These are phyloP conservation scores for Mamestra configurata DNA, from an alignment of 1,140 invertebrate genomes.

Conservation along the genomic window DNA sequence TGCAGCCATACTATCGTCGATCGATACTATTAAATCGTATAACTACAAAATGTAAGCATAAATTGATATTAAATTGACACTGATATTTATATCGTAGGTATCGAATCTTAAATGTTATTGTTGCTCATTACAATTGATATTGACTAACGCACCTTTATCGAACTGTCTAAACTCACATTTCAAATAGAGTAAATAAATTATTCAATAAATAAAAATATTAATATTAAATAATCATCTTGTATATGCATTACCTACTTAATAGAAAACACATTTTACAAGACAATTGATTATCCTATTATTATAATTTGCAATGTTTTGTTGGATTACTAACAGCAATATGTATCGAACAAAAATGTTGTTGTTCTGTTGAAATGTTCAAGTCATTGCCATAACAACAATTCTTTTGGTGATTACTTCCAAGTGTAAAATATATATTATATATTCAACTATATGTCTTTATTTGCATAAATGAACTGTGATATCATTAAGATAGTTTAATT, in stretches of 20 bases:
- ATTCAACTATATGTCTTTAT: slow-evolving; percentile 65
- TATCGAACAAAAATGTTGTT: slow-evolving; percentile 32
- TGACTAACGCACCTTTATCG: slow-evolving; percentile 43
- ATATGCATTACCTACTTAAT: slow-evolving; percentile 28
- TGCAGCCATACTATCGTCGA: slow-evolving; percentile 5
- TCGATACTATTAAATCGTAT: slow-evolving; percentile 7
- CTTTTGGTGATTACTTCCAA: slow-evolving; percentile 64
- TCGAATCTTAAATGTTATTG: neutral
- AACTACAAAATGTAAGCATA: neutral
- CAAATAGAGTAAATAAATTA: slow-evolving; percentile 41
- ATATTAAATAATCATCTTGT: slow-evolving; percentile 48
- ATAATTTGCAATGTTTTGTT: slow-evolving; percentile 49
- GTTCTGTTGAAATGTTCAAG: slow-evolving; percentile 59
- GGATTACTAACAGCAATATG: neutral
- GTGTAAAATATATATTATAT: slow-evolving; percentile 56
- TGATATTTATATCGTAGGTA: neutral
- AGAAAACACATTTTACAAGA: slow-evolving; percentile 49
- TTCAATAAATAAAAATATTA: slow-evolving; percentile 42
- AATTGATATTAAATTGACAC: slow-evolving; percentile 9
- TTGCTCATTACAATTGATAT: slow-evolving; percentile 4
- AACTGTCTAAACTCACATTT: slow-evolving; percentile 37
- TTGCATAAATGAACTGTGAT: slow-evolving; percentile 88
- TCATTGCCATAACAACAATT: slow-evolving; percentile 71
- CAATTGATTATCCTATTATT: slow-evolving; percentile 47
- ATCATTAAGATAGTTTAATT: slow-evolving; percentile 86